Evolutionary conservation across 2,797 vertebrate species (phyloP), one percentile per base, ranked within the genome.

Genomic region (Coluber constrictor): DNA sequence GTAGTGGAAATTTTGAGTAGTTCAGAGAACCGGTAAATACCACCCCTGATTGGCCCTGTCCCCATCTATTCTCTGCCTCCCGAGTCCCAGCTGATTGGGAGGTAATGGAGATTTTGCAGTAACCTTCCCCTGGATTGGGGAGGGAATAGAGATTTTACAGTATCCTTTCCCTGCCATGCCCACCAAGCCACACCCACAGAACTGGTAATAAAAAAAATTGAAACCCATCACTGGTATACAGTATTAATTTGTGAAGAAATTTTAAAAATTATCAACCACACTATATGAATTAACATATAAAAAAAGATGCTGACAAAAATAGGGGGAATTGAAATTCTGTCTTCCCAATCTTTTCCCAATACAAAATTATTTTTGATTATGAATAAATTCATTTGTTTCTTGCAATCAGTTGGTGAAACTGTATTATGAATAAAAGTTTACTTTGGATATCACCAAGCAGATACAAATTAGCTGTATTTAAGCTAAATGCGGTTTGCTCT

Each of bases 381-480:
- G 92, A 8, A 83, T 63, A 57, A 90, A 79, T 15, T 8, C 6
- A 0, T 0, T 70, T 66, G 32, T 93, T 90, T 5, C 20, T 74
- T 25, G 2, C 47, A 86, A 54, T 23, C 5, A 57, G n/a, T 5
- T 57, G 18, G 63, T 3, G 91, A 51, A 6, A 74, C 25, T 29
- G 4, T 1, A 23, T 1, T 87, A 27, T 3, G 27, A 86, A 11
- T 32, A 74, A 0, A 0, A 37, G 59, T 43, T 83, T 90, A 43
- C 56, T 56, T 54, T 13, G 57, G 37, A 79, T 79, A 79, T 43
- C 74, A 79, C 18, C 74, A 43, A 79, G 37, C 9, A 43, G 74
- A 79, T 79, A 79, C 8, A 79, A 43, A 79, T 79, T 43, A 43
- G 20, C 20, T 79, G 9, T 43, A 43, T 79, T 43, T 79, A 43